A percentile compares a stretch with the other conserved stretches of the same genome.
Evolutionary conservation across 1,140 invertebrate species (phyloP).

Genomic region (Acromyrmex echinatior): DNA sequence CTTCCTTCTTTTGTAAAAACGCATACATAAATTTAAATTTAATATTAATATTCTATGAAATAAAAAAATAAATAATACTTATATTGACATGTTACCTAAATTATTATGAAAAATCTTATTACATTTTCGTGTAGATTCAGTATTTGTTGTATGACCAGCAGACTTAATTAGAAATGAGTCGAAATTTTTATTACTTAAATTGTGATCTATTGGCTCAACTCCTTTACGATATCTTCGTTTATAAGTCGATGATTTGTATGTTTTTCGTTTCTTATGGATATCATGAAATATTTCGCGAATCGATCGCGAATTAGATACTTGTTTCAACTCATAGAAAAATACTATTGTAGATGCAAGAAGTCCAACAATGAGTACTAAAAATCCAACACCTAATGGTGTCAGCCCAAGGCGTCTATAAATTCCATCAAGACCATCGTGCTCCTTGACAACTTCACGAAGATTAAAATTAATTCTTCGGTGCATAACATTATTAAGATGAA

Average conservation of each 20-base stretch:
- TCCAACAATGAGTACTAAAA: slow-evolving; percentile 75
- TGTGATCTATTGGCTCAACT: background rate
- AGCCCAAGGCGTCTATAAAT: slow-evolving; percentile 70
- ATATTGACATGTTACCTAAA: background rate
- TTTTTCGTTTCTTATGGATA: slow-evolving; percentile 29
- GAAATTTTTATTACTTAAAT: background rate
- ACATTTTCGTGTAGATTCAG: background rate
- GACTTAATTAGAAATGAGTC: background rate
- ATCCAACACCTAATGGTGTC: slow-evolving; percentile 80
- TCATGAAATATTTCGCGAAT: slow-evolving; percentile 29
- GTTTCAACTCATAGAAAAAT: slow-evolving; percentile 78
- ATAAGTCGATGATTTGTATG: background rate
- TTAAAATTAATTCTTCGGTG: slow-evolving; percentile 71
- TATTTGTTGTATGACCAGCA: background rate
- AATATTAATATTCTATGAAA: background rate
- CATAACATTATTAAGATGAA: slow-evolving; percentile 79
- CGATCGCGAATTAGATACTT: slow-evolving; percentile 27
- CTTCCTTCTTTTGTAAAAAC: background rate
- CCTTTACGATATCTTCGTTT: background rate
- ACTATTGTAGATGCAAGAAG: slow-evolving; percentile 71
- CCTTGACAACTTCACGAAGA: slow-evolving; percentile 77
- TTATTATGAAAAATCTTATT: background rate
- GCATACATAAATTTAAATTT: background rate
- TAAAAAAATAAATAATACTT: slow-evolving; percentile 6
- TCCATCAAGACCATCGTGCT: slow-evolving; percentile 77